Evolutionary conservation across 2,888 invertebrate genomes (phyloP), one percentile per base, ranked within the genome.

Genomic region (Habrosyne pyritoides): DNA sequence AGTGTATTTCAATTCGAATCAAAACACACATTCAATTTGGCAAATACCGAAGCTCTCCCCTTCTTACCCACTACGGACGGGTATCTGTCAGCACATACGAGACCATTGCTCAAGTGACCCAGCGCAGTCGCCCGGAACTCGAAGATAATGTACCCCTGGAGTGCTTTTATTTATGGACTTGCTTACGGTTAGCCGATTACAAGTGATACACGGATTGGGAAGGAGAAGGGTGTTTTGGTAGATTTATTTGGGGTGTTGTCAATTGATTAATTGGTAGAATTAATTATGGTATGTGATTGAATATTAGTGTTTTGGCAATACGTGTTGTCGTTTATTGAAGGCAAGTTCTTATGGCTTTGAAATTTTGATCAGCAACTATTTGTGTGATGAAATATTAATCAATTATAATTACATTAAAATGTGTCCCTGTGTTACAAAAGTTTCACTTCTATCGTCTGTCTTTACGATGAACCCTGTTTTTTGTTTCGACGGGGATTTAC

Each of bases 21-120:
- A 52, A 57, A 64, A 70, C 59, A 52, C 59, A 52, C 62, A 59
- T 52, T 57, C 57, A 47, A 54, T 55, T 56, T 63, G 62, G 51
- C 56, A 52, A 67, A 60, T 22, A 21, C 10, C 53, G 24, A n/a
- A 33, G 18, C 26, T 12, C 6, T 2, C 6, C 33, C n/a, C 22
- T 24, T 21, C 53, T 24, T 33, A 33, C 4, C 46, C 21, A 22
- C 24, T 22, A 49, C 14, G 47, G 42, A 49, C 26, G 18, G 42
- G 49, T 42, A 49, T 56, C 28, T 56, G 56, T 56, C 49, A 56
- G 49, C 56, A 42, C 49, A 28, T 53, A 21, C 33, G 48, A 26
- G 21, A 48, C 47, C 49, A 55, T 53, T 57, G 51, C 26, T 54
- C 54, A 47, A 59, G 54, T 33, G 47, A 18, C 50, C 56, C 26